Percentiles rank a stretch among this genome's conserved stretches.
Conservation (phyloP, 2,113 vertebrate genomes). For the Rhinogobius similis region DNA sequence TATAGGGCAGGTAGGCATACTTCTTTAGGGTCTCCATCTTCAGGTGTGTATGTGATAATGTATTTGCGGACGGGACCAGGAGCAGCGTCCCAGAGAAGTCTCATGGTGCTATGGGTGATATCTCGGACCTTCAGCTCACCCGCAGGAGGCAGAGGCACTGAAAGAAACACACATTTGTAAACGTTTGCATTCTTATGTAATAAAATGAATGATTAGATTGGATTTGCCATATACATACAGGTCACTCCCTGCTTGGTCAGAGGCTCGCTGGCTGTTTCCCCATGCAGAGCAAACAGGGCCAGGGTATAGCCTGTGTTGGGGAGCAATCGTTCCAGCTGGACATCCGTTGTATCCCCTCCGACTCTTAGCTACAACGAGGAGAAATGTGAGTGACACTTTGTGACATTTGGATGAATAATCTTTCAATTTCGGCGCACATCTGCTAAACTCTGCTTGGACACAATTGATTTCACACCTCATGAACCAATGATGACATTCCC, state of each 20-base stretch:
- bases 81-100: constrained; percentile 86
- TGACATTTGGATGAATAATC: constrained; percentile 28
- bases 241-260: constrained; percentile 88
- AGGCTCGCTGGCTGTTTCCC: constrained; percentile 85
- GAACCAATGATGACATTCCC: constrained; percentile 50
- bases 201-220: not conserved
- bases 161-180: not conserved
- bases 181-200: not conserved
- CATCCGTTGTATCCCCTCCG: constrained; percentile 80
- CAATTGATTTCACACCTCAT: constrained; percentile 54
- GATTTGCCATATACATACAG: constrained; percentile 75
- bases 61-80: constrained; percentile 89
- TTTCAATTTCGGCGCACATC: constrained; percentile 28
- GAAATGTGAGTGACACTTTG: constrained; percentile 19
- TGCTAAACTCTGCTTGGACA: constrained; percentile 37
- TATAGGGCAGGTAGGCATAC: constrained; percentile 68
- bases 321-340: constrained; percentile 84
- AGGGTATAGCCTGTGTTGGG: constrained; percentile 90
- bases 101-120: constrained; percentile 91
- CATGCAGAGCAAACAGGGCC: constrained; percentile 82
- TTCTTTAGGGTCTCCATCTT: constrained; percentile 85
- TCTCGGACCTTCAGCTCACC: constrained; percentile 85
- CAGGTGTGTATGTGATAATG: constrained; percentile 85
- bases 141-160: constrained; percentile 86
- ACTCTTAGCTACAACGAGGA: constrained; percentile 81